Base-by-base conservation (phyloP, 2,888 invertebrate genomes). In the Smittia aterrima region DNA sequence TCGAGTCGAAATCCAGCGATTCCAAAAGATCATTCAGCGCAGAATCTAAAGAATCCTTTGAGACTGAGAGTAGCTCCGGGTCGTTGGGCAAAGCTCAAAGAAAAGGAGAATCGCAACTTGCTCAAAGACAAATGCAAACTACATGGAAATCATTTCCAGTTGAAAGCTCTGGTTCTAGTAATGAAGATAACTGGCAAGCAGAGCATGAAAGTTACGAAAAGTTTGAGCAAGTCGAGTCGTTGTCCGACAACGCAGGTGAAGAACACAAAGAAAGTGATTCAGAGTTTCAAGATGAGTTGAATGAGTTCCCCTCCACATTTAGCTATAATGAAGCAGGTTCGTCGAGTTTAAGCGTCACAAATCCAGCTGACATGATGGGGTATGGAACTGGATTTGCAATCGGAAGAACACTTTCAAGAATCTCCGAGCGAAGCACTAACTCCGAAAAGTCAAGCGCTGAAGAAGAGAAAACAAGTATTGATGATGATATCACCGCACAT, bases 371-470 rank as follows among this genome's bases (percentile, higher is more conserved):
- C 79, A 88, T 91, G 64, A 85, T 91, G 67, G 90, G 89, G 7
- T 91, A 91, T 78, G 90, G 89, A 6, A 87, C 89, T 75, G 90
- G 90, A 62, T 93, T 92, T 82, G 89, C 90, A 0, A 80, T 90
- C 22, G 89, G 89, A 0, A 86, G 94, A 58, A 94, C 94, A 0
- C 84, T 94, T 27, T 93, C 93, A 0, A 85, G 94, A 76, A 95
- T 95, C 79, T 94, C 93, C 0, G 95, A 95, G 82, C 86, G 93
- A 58, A 94, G 93, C 77, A 94, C 94, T 9, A 92, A 93, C 11
- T 93, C 93, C 0, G 93, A 93, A 80, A 93, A 93, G 81, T 92
- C 92, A 1, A 93, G 93, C 79, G 90, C 92, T 76, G 87, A 91
- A 78, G 89, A 93, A 78, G 93, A 93, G 80, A 93, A 93, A 83